Evolutionary conservation across 2,797 vertebrate species (phyloP).

Genomic region (Neosilurus hyrtlii): DNA sequence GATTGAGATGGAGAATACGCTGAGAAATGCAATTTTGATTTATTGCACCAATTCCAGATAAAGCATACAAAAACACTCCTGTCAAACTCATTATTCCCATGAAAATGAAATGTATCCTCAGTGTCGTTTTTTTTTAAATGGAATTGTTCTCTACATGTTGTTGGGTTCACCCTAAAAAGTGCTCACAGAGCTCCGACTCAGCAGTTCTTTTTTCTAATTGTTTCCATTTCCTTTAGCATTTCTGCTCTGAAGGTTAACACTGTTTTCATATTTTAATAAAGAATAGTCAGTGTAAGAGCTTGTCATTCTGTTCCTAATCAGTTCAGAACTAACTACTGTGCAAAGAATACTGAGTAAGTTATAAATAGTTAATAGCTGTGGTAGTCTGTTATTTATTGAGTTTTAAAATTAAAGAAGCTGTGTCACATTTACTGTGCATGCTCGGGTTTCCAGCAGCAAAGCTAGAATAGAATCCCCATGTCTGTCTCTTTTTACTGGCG

Average conservation of each 20-base stretch:
- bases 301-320: background rate
- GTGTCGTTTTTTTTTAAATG: background rate
- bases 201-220: conserved; percentile 57
- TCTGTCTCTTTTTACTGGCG: too few relatives aligned
- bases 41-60: background rate
- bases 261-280: background rate
- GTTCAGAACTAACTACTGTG: background rate
- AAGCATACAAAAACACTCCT: background rate
- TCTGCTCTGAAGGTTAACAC: conserved; percentile 23
- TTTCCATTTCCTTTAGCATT: conserved; percentile 64
- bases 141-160: background rate
- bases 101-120: background rate
- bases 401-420: too few relatives aligned
- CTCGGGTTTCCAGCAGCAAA: too few relatives aligned
- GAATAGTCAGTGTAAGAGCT: background rate
- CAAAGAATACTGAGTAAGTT: background rate
- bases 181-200: conserved; percentile 54
- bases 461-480: too few relatives aligned
- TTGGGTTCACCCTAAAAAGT: conserved; percentile 40
- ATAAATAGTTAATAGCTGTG: background rate
- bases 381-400: background rate
- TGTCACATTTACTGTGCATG: too few relatives aligned
- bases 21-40: conserved; percentile 43
- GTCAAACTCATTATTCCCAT: background rate
- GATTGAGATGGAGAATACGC: conserved; percentile 56